Conservation (phyloP, 1,140 invertebrate species). For the Spodoptera frugiperda region DNA sequence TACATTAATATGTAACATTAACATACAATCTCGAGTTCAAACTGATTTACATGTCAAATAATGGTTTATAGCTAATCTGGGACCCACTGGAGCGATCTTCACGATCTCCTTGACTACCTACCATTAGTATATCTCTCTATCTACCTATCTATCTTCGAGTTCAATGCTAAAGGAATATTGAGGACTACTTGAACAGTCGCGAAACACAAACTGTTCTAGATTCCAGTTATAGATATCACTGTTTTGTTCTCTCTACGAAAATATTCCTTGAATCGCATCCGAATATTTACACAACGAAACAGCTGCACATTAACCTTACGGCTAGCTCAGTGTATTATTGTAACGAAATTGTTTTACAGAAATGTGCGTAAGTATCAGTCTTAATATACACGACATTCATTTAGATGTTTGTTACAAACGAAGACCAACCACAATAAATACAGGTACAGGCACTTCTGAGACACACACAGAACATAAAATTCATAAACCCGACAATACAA, state of each 20-base stretch:
- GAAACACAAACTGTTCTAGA: conserved; percentile 15
- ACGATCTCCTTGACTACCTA: no score
- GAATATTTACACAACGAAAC: conserved; percentile 7
- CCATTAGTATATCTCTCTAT: no score
- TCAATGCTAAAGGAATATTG: conserved; percentile 35
- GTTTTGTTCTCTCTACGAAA: background rate
- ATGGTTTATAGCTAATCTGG: background rate
- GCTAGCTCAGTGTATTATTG: background rate
- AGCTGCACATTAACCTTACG: conserved; percentile 2
- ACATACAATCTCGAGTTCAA: conserved; percentile 18
- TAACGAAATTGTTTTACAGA: conserved; percentile 23
- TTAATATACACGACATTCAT: conserved; percentile 8
- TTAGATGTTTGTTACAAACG: conserved; percentile 17
- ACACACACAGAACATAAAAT: conserved; percentile 25
- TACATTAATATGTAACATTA: conserved; percentile 32
- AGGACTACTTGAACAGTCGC: conserved; percentile 3
- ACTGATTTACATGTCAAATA: conserved; percentile 34
- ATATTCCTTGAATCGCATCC: conserved; percentile 8
- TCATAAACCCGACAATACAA: background rate
- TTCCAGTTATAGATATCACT: background rate
- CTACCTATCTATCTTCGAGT: background rate
- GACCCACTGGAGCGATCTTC: conserved; percentile 9
- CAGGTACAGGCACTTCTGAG: conserved; percentile 25
- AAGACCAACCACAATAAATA: conserved; percentile 20
- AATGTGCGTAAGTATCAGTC: conserved; percentile 15